Conservation (phyloP, 2,113 vertebrate species). For the Phainopepla nitens region DNA sequence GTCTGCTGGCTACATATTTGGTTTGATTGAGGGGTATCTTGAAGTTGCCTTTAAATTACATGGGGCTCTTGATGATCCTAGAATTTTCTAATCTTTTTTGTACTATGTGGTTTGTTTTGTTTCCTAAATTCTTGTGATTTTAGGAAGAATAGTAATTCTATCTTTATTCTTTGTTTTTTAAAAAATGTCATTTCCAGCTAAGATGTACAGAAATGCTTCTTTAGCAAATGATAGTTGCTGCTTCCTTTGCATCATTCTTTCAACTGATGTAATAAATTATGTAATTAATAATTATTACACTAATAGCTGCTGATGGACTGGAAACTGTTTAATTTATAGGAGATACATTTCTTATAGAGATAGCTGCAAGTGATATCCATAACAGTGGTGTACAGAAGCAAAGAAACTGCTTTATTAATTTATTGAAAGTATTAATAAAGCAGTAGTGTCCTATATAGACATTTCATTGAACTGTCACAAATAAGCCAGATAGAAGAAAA, state of each 20-base stretch:
- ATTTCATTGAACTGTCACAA: neutral
- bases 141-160: neutral
- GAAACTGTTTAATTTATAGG: neutral
- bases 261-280: neutral
- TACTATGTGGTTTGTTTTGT: neutral
- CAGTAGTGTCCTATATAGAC: fast-evolving
- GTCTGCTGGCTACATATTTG: conserved; percentile 38
- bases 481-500: neutral
- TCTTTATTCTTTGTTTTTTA: neutral
- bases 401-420: neutral
- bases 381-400: neutral
- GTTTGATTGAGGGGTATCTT: conserved; percentile 47
- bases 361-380: neutral
- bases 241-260: neutral
- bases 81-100: conserved; percentile 30
- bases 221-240: neutral
- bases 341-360: neutral
- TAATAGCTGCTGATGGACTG: neutral
- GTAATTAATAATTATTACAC: neutral
- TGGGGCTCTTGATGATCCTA: conserved; percentile 38
- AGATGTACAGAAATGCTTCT: neutral
- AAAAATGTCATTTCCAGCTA: neutral
- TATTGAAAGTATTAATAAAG: neutral
- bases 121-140: neutral
- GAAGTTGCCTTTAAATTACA: conserved; percentile 47